Percentiles rank a stretch among this genome's conserved stretches.
Conservation (phyloP, 2,113 vertebrate species). For the Sebastes schlegelii region DNA sequence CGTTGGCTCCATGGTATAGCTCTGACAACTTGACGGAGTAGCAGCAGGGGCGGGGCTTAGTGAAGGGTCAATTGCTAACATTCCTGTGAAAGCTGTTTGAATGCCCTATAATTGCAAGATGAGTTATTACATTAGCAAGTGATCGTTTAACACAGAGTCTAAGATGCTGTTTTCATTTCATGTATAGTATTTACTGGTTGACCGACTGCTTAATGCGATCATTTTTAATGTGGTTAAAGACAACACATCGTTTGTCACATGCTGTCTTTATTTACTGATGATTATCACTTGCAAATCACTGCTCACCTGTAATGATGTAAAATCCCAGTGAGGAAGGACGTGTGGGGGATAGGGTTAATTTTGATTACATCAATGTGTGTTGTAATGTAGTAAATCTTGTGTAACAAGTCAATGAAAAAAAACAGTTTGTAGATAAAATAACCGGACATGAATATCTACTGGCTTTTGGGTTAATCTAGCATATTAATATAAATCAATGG, state of each 20-base stretch:
- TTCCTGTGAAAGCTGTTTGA: not conserved
- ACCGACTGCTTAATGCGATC: not conserved
- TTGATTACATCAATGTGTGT: no score
- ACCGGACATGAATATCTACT: no score
- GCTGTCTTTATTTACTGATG: not conserved
- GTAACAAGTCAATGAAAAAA: not conserved
- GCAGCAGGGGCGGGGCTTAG: no score
- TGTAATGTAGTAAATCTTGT: no score
- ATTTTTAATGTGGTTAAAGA: not conserved
- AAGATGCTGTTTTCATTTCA: not conserved
- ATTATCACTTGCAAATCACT: slow-evolving; percentile 2
- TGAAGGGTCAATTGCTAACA: not conserved
- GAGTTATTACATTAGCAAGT: not conserved
- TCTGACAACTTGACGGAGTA: no score
- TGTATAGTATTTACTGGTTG: not conserved
- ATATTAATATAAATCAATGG: no score
- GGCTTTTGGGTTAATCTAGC: no score
- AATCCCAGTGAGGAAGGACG: not conserved
- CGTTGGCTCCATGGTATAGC: no score
- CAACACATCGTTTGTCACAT: not conserved
- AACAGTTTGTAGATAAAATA: not conserved
- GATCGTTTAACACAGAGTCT: not conserved
- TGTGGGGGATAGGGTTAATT: not conserved
- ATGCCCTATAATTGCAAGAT: not conserved
- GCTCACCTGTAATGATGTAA: slow-evolving; percentile 3